These are phyloP conservation scores for Cabera pusaria DNA, from an alignment of 2,888 invertebrate species.

Conservation along the genomic window DNA sequence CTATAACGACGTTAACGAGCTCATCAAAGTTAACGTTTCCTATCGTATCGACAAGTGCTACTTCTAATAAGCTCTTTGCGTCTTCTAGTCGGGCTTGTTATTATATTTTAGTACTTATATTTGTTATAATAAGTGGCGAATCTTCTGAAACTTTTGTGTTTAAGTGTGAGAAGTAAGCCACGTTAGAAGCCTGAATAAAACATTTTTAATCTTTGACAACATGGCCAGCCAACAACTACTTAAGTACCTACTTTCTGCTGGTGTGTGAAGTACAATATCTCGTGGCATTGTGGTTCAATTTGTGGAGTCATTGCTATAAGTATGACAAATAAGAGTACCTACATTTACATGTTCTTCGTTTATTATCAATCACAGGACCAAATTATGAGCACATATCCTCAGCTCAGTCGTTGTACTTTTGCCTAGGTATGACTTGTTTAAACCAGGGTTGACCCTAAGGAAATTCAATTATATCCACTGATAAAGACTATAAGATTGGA, in stretches of 20 bases:
- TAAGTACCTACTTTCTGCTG: no score
- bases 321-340: neutral
- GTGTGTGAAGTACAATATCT: no score
- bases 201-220: no score
- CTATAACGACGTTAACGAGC: conserved; percentile 27
- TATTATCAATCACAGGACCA: conserved; percentile 17
- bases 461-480: no score
- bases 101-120: no score
- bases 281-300: conserved; percentile 3
- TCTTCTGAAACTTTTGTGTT: no score
- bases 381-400: conserved; percentile 23
- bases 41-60: conserved; percentile 8
- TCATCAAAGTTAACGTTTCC: conserved; percentile 31
- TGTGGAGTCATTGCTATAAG: conserved; percentile 6
- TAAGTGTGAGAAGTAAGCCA: no score
- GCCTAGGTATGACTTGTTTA: conserved; percentile 11
- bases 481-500: no score
- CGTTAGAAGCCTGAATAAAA: no score
- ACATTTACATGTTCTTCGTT: neutral
- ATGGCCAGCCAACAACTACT: no score
- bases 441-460: conserved; percentile 20
- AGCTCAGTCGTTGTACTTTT: conserved; percentile 20
- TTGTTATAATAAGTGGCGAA: no score
- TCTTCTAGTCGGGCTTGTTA: no score
- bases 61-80: conserved; percentile 5